Base-by-base conservation (phyloP, 2,797 vertebrate genomes). In the Avahi laniger region DNA sequence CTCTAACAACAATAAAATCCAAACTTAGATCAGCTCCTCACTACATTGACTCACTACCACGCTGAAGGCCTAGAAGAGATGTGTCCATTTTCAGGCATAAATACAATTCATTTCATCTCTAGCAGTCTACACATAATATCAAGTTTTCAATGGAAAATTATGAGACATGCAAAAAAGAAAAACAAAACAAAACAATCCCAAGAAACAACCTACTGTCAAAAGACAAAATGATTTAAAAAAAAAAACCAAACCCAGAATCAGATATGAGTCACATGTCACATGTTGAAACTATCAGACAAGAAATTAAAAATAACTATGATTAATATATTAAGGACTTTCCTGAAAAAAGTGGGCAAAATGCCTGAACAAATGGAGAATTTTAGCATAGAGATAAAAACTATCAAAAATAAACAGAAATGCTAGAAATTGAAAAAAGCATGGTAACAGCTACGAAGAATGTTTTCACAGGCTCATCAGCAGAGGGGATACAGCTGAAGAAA, bases 351-450 rank as follows among this genome's bases (percentile, higher is more conserved):
- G 46, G 33, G 22, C 89, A 93, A 75, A 76, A 85, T 65, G 15
- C 59, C 65, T 65, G 52, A 73, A 70, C 35, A 80, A 86, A 88
- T 76, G 18, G 24, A 38, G 38, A 75, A 78, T 84, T 76, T 50
- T 84, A 80, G 50, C 50, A 92, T 52, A 95, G 48, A 82, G 30
- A 89, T 11, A 86, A 82, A 86, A 92, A 28, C 75, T 50, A 63
- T 38, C 24, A 85, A 80, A 57, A 84, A 54, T 11, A 28, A 85
- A 54, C 20, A 35, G 48, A 80, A 65, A 79, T 75, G n/a, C 70
- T 72, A 50, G 33, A 95, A 35, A 67, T 35, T 17, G 88, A 7
- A 61, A 83, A 50, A 63, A 70, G 15, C 6, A 14, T 38, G 26
- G 43, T 30, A 93, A 61, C n/a, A 48, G n/a, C 72, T 11, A 28